Evolutionary conservation across 2,888 invertebrate species (phyloP), one percentile per base, ranked within the genome.

Genomic region (Caenorhabditis sulstoni): DNA sequence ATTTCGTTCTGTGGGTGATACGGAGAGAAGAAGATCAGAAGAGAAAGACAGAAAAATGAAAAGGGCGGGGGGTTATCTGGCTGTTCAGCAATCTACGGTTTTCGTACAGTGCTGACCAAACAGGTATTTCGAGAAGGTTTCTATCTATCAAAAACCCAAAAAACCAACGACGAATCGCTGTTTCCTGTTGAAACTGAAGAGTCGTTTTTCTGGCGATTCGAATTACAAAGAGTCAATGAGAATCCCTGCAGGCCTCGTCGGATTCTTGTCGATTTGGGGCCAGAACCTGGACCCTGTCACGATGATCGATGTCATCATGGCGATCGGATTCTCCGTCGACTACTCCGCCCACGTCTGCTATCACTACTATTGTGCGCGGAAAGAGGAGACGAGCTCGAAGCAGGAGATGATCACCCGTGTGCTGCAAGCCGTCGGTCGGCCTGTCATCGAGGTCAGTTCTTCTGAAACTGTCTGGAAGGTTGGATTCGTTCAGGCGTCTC

Each of bases 301-400:
- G 11, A 87, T 89, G 85, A 86, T 88, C 39, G 86, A 87, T 22
- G 83, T 88, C 3, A 71, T 88, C 14, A 85, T 88, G 85, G 87
- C 88, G 18, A 96, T 96, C 79, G 96, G 96, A 62, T 96, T 96
- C 92, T 95, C 95, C 11, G 96, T 96, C 0, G 96, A 96, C 90
- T 96, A 96, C 90, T 80, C 96, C 0, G 96, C 96, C 1, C 96
- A 96, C 90, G 96, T 96, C 82, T 96, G 96, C 89, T 96, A 96
- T 90, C 95, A 96, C 0, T 96, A 95, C 59, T 82, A 84, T 62
- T 71, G 77, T 37, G 76, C 67, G 7, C 22, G 74, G 14, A 58
- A 59, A 12, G 65, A 29, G 39, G 41, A 66, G 29, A 22, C 52
- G 44, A 62, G 66, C 49, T 59, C 76, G 35, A 73, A 79, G 39